Conservation (phyloP, 2,113 vertebrate species). For the Mola mola region DNA sequence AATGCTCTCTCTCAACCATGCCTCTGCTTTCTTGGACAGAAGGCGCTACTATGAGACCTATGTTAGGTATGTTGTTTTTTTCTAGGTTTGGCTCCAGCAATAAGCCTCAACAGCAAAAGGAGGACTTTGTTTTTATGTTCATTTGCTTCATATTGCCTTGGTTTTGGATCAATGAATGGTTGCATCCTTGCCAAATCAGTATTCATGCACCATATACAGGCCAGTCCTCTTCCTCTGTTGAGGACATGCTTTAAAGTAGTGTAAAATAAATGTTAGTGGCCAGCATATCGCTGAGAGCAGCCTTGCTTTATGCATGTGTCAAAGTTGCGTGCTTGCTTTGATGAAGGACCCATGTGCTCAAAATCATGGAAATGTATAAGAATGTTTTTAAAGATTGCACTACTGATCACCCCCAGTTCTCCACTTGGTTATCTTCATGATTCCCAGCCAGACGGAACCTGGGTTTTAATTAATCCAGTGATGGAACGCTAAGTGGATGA, state of each 20-base stretch:
- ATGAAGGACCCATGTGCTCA: conserved; percentile 38
- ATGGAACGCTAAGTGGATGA: conserved; percentile 1
- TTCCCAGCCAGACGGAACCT: neutral
- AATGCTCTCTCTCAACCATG: conserved; percentile 82
- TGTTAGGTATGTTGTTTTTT: conserved; percentile 90
- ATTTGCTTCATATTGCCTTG: conserved; percentile 40
- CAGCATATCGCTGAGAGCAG: conserved; percentile 53
- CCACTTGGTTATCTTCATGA: conserved; percentile 3
- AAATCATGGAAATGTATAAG: conserved; percentile 15
- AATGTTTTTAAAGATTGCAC: conserved; percentile 2
- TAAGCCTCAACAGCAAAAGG: conserved; percentile 35
- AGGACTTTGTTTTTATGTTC: conserved; percentile 20
- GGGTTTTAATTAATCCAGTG: conserved; percentile 8
- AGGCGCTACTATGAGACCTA: conserved; percentile 99
- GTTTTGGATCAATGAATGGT: conserved; percentile 45
- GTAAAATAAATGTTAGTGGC: conserved; percentile 34
- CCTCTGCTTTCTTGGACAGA: conserved; percentile 90
- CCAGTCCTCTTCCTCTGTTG: conserved; percentile 24
- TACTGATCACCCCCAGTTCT: neutral
- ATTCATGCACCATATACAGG: conserved; percentile 46
- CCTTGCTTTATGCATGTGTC: conserved; percentile 70
- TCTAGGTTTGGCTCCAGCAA: conserved; percentile 65
- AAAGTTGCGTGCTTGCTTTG: conserved; percentile 51
- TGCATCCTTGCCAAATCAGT: conserved; percentile 51
- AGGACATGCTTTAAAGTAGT: neutral